Percentiles rank a stretch among this genome's conserved stretches.
Conservation (phyloP, 2,888 invertebrate genomes). For the Idaea dimidiata region DNA sequence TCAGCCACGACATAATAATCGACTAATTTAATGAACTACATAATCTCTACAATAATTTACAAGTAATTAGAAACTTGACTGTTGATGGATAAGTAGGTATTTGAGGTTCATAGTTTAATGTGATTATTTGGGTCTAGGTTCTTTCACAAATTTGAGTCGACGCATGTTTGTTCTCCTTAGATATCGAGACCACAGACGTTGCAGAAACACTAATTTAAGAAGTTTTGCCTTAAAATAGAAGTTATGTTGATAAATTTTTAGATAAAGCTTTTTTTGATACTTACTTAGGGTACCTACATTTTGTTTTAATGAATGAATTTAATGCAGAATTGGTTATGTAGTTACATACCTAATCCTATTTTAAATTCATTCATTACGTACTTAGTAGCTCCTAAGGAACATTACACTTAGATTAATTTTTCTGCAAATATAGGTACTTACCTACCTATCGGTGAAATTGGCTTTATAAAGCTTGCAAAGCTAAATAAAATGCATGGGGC, state of each 20-base stretch:
- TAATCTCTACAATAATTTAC: background rate
- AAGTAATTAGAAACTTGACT: conserved; percentile 1
- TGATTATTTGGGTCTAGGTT: conserved; percentile 17
- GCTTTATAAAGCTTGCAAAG: background rate
- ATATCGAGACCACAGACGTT: conserved; percentile 2
- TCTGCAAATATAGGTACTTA: background rate
- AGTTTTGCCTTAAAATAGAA: background rate
- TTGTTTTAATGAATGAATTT: background rate
- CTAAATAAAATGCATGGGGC: background rate
- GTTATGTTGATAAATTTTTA: background rate
- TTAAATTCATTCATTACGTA: too few relatives aligned
- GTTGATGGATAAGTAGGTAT: background rate
- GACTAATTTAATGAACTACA: background rate
- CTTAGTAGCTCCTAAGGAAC: too few relatives aligned
- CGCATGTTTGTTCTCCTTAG: background rate
- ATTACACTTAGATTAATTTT: background rate
- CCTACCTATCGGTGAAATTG: background rate
- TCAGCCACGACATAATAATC: background rate
- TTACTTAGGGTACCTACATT: background rate
- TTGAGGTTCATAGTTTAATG: conserved; percentile 7
- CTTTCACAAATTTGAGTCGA: conserved; percentile 2
- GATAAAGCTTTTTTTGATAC: background rate
- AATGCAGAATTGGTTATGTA: too few relatives aligned
- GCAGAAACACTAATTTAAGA: background rate
- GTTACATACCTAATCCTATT: too few relatives aligned